Evolutionary conservation across 2,113 vertebrate genomes (phyloP).

Genomic region (Pseudonaja textilis): DNA sequence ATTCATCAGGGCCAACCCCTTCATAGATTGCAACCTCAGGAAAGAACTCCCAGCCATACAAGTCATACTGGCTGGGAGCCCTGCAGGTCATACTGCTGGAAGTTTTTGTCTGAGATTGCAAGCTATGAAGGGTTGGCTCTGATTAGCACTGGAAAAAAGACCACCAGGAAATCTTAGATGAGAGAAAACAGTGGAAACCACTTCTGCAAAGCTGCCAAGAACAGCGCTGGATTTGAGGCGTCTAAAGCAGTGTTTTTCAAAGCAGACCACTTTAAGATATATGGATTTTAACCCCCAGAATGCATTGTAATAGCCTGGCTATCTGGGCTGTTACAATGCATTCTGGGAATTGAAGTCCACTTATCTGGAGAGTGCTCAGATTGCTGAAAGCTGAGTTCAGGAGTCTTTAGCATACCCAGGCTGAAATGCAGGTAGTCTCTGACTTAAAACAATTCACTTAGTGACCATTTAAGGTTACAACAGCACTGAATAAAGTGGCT

Average conservation of each 20-base stretch:
- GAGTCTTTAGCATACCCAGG: background rate
- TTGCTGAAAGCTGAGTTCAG: background rate
- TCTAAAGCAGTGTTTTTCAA: background rate
- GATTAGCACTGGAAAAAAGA: background rate
- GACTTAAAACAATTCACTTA: no score
- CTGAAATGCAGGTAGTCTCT: background rate
- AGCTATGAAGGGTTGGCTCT: background rate
- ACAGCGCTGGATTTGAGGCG: background rate
- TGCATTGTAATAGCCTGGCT: no score
- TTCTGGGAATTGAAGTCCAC: background rate
- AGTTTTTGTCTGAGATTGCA: background rate
- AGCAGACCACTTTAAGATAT: background rate
- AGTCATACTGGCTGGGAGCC: background rate
- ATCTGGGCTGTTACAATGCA: background rate
- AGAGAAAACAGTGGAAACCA: background rate
- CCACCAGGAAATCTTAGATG: background rate
- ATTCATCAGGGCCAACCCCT: background rate
- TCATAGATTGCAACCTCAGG: background rate
- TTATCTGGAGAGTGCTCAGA: background rate
- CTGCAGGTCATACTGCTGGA: background rate
- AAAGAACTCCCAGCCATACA: background rate
- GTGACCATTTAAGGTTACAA: no score
- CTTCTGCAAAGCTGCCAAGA: background rate
- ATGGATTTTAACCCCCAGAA: no score
- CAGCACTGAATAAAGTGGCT: no score